Evolutionary conservation across 2,888 invertebrate species (phyloP), one percentile per base, ranked within the genome.

Genomic region (Plebejus melissa): DNA sequence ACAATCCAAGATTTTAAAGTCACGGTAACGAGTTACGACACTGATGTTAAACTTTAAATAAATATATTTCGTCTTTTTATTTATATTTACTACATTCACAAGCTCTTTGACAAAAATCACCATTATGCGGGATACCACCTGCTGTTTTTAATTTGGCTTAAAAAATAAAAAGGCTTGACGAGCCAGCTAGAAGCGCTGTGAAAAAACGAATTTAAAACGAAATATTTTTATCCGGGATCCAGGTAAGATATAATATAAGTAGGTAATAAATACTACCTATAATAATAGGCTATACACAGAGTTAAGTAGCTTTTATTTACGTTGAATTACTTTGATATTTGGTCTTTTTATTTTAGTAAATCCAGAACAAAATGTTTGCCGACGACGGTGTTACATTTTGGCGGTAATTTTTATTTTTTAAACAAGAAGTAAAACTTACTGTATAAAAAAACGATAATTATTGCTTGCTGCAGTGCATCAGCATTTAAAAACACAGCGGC

Each of bases 121-220:
- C 72, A 54, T 54, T 32, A 50, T 46, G 72, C 46, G 28, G 72
- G 46, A 54, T 50, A 13, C 72, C 72, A 72, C 72, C 72, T 72
- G 72, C 72, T 72, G 72, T 72, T 72, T 72, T 50, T 72, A 54
- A 72, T 72, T 72, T 72, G 16, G 72, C 28, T 50, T 54, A 41
- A 41, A 41, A 41, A 41, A 41, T 28, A 72, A 72, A 72, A 72
- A 72, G 46, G 72, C 54, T 50, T 32, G 32, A 41, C 50, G 72
- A 5, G 50, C 46, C 72, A 46, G 28, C 28, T 72, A 72, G n/a
- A 11, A 71, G 28, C 50, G 32, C 50, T 28, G 50, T 72, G 11
- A 72, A 71, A 70, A 71, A 70, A 71, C 50, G 46, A 71, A 71
- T 71, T 71, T 41, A 71, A 46, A 71, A 71, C 46, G 28, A 72